Percentiles rank a stretch among this genome's conserved stretches.
phyloP scores from a whole-genome alignment of 2,113 vertebrate genomes.

The Neomonachus schauinslandi region DNA sequence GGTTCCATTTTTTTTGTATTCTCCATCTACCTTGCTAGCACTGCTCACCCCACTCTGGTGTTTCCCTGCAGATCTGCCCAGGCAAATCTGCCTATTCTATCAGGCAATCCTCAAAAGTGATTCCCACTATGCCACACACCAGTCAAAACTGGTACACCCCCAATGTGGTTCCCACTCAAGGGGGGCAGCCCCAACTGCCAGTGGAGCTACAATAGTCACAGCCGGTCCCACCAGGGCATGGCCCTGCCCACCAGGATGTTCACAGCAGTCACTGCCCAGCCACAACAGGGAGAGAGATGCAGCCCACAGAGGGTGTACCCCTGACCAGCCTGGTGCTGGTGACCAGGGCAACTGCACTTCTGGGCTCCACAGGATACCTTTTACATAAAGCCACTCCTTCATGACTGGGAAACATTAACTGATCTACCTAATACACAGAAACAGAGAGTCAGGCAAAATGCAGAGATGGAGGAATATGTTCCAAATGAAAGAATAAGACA shows the following conservation, averaged over 20 bases:
- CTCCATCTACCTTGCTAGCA: background rate
- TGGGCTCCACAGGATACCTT: background rate
- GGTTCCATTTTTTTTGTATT: background rate
- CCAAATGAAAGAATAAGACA: background rate
- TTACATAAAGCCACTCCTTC: background rate
- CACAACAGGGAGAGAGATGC: background rate
- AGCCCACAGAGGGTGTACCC: background rate
- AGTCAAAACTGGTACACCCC: background rate
- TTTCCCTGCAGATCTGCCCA: background rate
- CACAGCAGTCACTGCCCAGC: background rate
- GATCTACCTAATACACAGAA: background rate
- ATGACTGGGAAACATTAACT: background rate
- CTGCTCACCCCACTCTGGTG: background rate
- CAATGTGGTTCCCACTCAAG: too few relatives aligned
- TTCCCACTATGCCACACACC: background rate
- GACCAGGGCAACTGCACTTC: background rate
- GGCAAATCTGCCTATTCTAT: background rate
- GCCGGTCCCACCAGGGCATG: background rate
- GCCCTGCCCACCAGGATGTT: background rate
- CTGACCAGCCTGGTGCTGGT: background rate
- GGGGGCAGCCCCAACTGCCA: background rate
- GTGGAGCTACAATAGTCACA: background rate
- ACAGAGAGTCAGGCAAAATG: background rate
- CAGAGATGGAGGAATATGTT: background rate
- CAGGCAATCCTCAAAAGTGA: background rate